Evolutionary conservation across 2,113 vertebrate genomes (phyloP).

Genomic region (Oreotrochilus melanogaster): DNA sequence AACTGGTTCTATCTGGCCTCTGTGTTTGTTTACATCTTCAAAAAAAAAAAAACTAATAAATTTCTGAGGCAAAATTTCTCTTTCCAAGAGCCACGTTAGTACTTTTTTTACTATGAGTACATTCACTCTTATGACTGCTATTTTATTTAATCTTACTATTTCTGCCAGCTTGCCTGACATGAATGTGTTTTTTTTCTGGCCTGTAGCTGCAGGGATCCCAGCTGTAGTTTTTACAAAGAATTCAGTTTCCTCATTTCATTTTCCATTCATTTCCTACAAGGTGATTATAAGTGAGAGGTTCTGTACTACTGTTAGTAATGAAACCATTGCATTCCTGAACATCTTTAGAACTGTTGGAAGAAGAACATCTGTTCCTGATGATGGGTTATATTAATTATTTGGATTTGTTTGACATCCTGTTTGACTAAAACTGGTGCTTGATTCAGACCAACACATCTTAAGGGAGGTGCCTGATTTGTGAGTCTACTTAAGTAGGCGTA

Average conservation of each 20-base stretch:
- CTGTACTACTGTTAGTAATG: not conserved
- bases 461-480: not conserved
- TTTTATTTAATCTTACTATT: not conserved
- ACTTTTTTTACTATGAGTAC: not conserved
- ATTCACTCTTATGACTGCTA: not conserved
- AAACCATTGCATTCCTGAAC: not conserved
- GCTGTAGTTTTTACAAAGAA: not conserved
- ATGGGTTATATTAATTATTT: not conserved
- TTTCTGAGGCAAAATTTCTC: not conserved
- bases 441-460: not conserved
- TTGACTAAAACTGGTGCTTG: not conserved
- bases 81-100: not conserved
- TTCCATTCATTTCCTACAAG: not conserved
- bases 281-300: not conserved
- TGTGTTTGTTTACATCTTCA: not conserved
- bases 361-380: not conserved
- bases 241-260: not conserved
- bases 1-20: not conserved
- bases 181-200: not conserved
- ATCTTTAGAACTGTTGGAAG: not conserved
- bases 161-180: not conserved
- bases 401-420: not conserved
- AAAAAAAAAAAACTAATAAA: not conserved
- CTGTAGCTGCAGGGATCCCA: not conserved
- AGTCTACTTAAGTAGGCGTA: not conserved